A percentile compares a stretch with the other conserved stretches of the same genome.
Evolutionary conservation across 2,888 invertebrate genomes (phyloP).

Genomic region (Homarus gammarus): DNA sequence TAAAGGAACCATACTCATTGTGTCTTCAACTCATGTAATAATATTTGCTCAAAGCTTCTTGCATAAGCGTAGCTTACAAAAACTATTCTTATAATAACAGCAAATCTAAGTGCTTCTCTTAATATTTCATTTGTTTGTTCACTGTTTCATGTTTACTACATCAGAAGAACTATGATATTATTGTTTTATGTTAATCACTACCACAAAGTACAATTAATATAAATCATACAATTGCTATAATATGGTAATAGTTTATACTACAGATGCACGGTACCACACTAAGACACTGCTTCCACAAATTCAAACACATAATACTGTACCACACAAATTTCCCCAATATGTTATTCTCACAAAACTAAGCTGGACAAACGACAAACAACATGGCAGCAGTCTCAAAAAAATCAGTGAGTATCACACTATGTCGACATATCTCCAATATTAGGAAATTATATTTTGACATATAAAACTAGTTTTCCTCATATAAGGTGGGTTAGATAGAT

Average conservation of each 20-base stretch:
- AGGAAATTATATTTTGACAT: not conserved
- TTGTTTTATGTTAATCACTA: constrained; percentile 7
- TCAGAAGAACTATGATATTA: not conserved
- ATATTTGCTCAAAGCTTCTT: not conserved
- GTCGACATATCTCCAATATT: not conserved
- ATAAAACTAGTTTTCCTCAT: not conserved
- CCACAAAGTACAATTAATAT: not conserved
- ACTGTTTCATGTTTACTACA: not conserved
- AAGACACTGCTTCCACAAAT: not conserved
- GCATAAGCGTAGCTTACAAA: not conserved
- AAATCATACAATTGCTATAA: not conserved
- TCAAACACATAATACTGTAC: not conserved
- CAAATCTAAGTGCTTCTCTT: not conserved
- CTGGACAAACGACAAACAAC: not conserved
- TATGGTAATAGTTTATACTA: not conserved
- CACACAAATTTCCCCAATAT: not conserved
- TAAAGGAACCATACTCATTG: too few relatives aligned
- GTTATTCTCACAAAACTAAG: not conserved
- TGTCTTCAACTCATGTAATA: too few relatives aligned
- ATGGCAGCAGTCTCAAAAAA: not conserved
- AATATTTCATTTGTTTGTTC: not conserved
- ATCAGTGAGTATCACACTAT: not conserved
- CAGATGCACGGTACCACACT: not conserved
- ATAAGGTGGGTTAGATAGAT: too few relatives aligned
- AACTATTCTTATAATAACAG: not conserved